A percentile compares a stretch with the other conserved stretches of the same genome.
phyloP scores from a whole-genome alignment of 2,888 invertebrate species.

The Lydus trimaculatus region DNA sequence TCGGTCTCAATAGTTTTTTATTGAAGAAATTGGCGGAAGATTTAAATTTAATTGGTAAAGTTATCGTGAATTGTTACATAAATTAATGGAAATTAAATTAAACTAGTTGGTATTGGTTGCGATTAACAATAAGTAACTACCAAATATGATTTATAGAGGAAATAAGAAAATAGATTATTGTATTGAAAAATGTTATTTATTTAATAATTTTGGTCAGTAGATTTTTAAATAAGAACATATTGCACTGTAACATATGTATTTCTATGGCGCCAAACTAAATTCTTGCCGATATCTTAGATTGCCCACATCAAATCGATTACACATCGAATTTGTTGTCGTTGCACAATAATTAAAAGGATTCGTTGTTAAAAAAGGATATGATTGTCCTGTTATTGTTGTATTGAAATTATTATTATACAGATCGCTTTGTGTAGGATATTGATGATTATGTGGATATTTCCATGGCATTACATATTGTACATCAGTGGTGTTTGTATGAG shows the following conservation, averaged over 20 bases:
- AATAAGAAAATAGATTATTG: too few relatives aligned
- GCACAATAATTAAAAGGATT: constrained; percentile 53
- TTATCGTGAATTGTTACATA: too few relatives aligned
- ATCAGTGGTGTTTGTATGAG: constrained; percentile 46
- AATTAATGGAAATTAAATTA: too few relatives aligned
- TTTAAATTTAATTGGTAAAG: too few relatives aligned
- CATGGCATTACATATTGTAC: constrained; percentile 59
- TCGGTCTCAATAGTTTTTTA: too few relatives aligned
- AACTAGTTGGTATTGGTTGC: too few relatives aligned
- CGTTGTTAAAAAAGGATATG: constrained; percentile 53
- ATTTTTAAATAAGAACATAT: too few relatives aligned
- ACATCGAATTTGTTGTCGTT: constrained; percentile 46
- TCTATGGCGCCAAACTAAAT: constrained; percentile 47
- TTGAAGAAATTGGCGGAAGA: too few relatives aligned
- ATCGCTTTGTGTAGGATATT: constrained; percentile 54
- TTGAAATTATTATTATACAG: constrained; percentile 49
- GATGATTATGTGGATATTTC: constrained; percentile 57
- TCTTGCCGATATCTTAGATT: constrained; percentile 55
- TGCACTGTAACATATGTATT: background rate
- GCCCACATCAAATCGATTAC: constrained; percentile 53
- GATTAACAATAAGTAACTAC: too few relatives aligned
- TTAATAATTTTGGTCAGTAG: too few relatives aligned
- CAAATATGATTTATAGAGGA: too few relatives aligned
- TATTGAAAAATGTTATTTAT: too few relatives aligned
- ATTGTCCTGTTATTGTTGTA: constrained; percentile 45